phyloP scores from a whole-genome alignment of 1,140 invertebrate species.

The Nixonia krombeini region DNA sequence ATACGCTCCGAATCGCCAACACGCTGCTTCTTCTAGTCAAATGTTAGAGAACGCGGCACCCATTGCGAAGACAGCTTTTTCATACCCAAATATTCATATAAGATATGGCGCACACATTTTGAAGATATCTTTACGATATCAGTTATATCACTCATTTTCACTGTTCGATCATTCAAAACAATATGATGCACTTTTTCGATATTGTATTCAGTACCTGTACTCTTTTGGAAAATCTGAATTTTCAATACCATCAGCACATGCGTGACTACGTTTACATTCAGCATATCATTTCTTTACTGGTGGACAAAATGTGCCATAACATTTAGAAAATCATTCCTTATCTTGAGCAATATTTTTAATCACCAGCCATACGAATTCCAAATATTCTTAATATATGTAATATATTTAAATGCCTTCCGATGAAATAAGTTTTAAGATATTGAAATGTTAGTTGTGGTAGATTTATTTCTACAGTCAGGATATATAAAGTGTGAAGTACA shows the following conservation, averaged over 20 bases:
- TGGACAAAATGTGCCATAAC: constrained; percentile 4
- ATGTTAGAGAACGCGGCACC: constrained; percentile 48
- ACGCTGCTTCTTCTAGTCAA: constrained; percentile 32
- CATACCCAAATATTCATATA: constrained; percentile 26
- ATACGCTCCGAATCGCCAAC: constrained; percentile 16
- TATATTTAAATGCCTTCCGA: no score
- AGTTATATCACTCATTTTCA: constrained; percentile 46
- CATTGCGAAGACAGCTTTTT: constrained; percentile 42
- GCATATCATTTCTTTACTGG: constrained; percentile 1
- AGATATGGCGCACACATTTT: constrained; percentile 17
- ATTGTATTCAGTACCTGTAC: neutral
- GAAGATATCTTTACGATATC: constrained; percentile 24
- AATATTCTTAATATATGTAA: no score
- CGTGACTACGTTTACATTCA: neutral
- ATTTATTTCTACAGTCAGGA: no score
- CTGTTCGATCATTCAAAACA: constrained; percentile 33
- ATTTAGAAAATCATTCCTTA: constrained; percentile 9
- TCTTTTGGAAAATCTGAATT: neutral
- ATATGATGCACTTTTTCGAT: constrained; percentile 5
- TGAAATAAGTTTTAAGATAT: no score
- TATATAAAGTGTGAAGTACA: no score
- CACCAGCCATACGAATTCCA: no score
- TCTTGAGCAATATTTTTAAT: constrained; percentile 1
- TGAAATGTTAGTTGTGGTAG: no score
- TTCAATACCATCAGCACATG: neutral